Percentiles rank a stretch among this genome's conserved stretches.
These are phyloP conservation scores for Morone chrysops DNA, from an alignment of 2,113 vertebrate genomes.

Conservation along the genomic window DNA sequence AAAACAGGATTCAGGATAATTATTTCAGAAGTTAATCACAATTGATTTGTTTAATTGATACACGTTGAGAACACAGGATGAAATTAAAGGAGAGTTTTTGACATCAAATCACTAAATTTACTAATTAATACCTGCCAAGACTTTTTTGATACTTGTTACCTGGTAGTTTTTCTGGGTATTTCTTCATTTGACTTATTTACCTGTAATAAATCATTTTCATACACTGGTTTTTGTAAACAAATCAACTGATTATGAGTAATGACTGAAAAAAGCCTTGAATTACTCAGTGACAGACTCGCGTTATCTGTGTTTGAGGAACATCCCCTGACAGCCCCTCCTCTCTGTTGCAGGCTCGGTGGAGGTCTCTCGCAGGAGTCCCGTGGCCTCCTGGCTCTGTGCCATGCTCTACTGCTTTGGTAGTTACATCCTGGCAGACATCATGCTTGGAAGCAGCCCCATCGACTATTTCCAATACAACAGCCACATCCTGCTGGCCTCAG, in stretches of 20 bases:
- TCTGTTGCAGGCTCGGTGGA: slow-evolving; percentile 89
- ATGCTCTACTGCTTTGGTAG: slow-evolving; percentile 99
- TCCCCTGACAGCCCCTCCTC: slow-evolving; percentile 15
- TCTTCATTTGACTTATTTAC: not conserved
- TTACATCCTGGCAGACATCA: slow-evolving; percentile 94
- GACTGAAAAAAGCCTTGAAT: not conserved
- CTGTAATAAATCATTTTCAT: not conserved
- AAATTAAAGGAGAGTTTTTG: not conserved
- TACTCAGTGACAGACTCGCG: not conserved
- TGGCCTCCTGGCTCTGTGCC: slow-evolving; percentile 96
- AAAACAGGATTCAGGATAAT: not conserved
- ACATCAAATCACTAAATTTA: not conserved
- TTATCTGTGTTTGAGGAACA: not conserved
- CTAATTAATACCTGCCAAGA: not conserved
- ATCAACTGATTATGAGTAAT: not conserved
- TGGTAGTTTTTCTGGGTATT: not conserved
- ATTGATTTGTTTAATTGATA: not conserved
- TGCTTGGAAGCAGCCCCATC: slow-evolving; percentile 91
- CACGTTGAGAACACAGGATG: not conserved
- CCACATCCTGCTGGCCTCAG: slow-evolving; percentile 93
- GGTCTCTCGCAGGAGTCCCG: slow-evolving; percentile 92
- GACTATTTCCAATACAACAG: slow-evolving; percentile 95
- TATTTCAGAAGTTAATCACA: not conserved
- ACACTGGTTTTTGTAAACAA: not conserved
- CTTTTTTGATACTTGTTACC: not conserved